Percentiles rank a stretch among this genome's conserved stretches.
Conservation (phyloP, 2,113 vertebrate genomes). For the Dryoscopus gambensis region DNA sequence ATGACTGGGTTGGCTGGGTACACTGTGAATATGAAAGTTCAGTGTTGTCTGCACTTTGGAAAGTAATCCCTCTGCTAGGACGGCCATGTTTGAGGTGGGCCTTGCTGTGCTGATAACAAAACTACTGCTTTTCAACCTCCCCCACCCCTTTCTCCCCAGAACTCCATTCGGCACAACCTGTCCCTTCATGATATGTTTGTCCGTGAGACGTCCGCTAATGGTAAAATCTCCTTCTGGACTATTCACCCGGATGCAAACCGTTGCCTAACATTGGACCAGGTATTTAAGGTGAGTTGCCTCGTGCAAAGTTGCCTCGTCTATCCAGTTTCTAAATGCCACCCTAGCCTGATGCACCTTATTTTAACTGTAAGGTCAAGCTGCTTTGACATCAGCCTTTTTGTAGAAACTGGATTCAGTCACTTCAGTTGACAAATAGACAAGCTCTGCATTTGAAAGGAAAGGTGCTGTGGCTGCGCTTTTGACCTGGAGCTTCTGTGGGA, state of each 20-base stretch:
- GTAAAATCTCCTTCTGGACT: conserved; percentile 92
- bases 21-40: not conserved
- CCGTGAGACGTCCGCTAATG: conserved; percentile 82
- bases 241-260: conserved; percentile 92
- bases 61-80: not conserved
- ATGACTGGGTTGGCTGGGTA: not conserved
- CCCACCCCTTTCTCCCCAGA: conserved; percentile 69
- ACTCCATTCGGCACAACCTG: conserved; percentile 95
- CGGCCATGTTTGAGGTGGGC: not conserved
- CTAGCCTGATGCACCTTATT: not conserved
- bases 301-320: not conserved
- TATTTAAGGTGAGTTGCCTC: conserved; percentile 83
- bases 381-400: not conserved
- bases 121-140: not conserved
- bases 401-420: not conserved
- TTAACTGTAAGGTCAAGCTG: not conserved
- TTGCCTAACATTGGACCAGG: conserved; percentile 89
- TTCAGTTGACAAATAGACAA: not conserved
- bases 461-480: not conserved
- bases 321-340: not conserved
- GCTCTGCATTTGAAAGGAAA: not conserved
- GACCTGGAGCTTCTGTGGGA: not conserved
- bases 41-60: not conserved
- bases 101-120: not conserved
- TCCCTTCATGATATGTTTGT: conserved; percentile 95